Percentiles rank a stretch among this genome's conserved stretches.
Conservation (phyloP, 53 echinoderm and acorn worm genomes). For the Luidia sarsii region DNA sequence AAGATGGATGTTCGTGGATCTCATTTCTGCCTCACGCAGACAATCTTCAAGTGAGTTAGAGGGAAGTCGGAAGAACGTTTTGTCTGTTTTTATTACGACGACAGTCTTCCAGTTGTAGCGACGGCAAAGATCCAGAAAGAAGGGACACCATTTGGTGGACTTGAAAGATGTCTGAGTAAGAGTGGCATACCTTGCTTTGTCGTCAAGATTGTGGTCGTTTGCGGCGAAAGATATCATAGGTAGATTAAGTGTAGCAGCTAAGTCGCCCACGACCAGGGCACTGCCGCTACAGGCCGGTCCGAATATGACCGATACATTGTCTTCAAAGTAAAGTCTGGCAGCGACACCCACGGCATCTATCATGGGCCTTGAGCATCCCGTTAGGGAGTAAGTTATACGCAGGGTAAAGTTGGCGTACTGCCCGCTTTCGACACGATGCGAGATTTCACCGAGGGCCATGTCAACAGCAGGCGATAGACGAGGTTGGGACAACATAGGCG, state of each 20-base stretch:
- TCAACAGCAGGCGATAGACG: constrained; percentile 71
- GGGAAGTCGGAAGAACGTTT: background rate
- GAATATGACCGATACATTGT: constrained; percentile 25
- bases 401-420: constrained; percentile 74
- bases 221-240: constrained; percentile 13
- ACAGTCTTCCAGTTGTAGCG: background rate
- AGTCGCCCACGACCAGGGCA: constrained; percentile 7
- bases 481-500: background rate
- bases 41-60: background rate
- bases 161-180: constrained; percentile 10
- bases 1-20: background rate
- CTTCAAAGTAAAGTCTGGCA: constrained; percentile 19
- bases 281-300: constrained; percentile 34
- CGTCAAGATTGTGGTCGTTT: constrained; percentile 16
- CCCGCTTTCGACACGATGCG: constrained; percentile 48
- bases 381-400: background rate
- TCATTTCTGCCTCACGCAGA: background rate
- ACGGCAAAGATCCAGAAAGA: background rate
- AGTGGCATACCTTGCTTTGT: constrained; percentile 36
- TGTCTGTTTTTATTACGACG: background rate
- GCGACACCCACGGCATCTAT: constrained; percentile 4
- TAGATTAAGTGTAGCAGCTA: constrained; percentile 23
- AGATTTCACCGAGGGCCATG: constrained; percentile 67
- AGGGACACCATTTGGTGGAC: background rate
- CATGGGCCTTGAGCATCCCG: constrained; percentile 13